Evolutionary conservation across 1,140 invertebrate species (phyloP).

Genomic region (Caenorhabditis briggsae): DNA sequence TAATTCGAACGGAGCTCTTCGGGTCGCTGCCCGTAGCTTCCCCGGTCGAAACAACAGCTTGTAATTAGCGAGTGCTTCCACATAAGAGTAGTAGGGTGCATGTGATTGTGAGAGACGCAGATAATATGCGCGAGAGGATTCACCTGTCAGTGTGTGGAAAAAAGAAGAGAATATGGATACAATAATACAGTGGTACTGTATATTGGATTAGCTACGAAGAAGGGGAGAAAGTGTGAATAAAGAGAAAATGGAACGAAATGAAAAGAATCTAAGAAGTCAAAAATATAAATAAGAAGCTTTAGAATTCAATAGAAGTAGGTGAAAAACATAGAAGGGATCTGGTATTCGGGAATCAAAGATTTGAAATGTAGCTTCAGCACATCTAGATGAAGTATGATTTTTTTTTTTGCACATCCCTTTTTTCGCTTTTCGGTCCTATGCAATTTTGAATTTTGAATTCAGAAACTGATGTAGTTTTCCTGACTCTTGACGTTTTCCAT

Average conservation of each 20-base stretch:
- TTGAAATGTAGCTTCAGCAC: no score
- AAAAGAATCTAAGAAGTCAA: background rate
- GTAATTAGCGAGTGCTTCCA: constrained; percentile 52
- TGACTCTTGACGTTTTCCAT: constrained; percentile 8
- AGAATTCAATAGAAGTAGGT: background rate
- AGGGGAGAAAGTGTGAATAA: constrained; percentile 12
- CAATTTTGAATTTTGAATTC: background rate
- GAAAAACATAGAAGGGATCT: background rate
- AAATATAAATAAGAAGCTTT: background rate
- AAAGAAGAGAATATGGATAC: background rate
- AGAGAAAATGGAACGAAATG: constrained; percentile 11
- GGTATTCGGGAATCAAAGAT: no score
- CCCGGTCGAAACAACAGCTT: constrained; percentile 48
- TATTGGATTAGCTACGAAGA: constrained; percentile 38
- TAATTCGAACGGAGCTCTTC: constrained; percentile 70
- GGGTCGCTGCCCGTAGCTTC: constrained; percentile 24
- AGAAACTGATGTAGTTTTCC: background rate
- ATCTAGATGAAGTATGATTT: no score
- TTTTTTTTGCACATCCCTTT: no score
- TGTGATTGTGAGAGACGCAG: background rate
- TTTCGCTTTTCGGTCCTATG: background rate
- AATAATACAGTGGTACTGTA: constrained; percentile 40
- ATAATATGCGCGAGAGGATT: constrained; percentile 54
- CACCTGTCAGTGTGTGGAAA: constrained; percentile 31
- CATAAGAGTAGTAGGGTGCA: background rate